Base-by-base conservation (phyloP, 2,113 vertebrate species). In the Heterochromis multidens region DNA sequence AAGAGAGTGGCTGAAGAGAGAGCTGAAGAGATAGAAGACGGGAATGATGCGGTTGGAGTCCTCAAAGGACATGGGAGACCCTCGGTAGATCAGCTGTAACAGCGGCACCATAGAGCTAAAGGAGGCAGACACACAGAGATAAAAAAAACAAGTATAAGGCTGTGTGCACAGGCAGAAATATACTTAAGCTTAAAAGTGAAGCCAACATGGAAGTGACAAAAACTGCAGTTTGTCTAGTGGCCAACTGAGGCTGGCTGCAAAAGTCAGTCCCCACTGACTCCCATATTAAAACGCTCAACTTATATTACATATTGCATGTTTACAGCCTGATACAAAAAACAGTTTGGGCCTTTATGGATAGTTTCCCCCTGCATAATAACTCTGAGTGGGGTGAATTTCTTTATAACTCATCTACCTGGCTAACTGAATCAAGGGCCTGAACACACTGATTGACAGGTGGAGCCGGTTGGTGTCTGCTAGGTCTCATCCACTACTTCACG, bases 1-100 rank as follows among this genome's bases (percentile, higher is more conserved):
- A 23, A 99, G 97, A 0, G 98, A 99, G 93, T 99, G 98, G 90
- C 98, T 98, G 94, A 99, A 99, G 85, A 99, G 96, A 54, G 99
- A 99, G 92, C 98, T 99, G 92, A 99, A 99, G 91, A 99, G 97
- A 94, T 99, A 99, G 93, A 99, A 99, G 89, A 99, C 96, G 27
- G 99, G 99, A 90, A 99, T 99, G 95, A 99, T 98, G 72, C 98
- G 95, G 88, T 97, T 97, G 1, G 99, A 99, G 85, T 99, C 98
- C 82, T 99, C 98, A 43, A 97, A 96, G 17, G 97, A 97, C 98
- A 99, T 98, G 4, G 98, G 98, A 5, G 98, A 99, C 17, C 99
- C 99, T 89, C 99, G 96, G 0, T 98, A 99, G 88, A 99, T 97
- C 92, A 99, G 96, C 89, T 99, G 98, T 6, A 99, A 96, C 82